These are phyloP conservation scores for Amiota mariae DNA, from an alignment of 2,888 invertebrate genomes.

Conservation along the genomic window DNA sequence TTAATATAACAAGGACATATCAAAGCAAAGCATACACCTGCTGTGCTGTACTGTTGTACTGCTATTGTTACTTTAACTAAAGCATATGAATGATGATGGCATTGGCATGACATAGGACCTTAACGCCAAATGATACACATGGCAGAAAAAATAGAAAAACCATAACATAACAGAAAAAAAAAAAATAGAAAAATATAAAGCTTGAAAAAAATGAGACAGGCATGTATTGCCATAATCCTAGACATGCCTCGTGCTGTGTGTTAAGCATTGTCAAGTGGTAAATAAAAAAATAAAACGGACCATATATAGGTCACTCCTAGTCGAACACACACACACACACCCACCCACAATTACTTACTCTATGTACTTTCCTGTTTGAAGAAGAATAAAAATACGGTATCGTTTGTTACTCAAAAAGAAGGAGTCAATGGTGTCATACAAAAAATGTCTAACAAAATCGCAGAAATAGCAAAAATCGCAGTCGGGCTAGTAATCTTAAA, in stretches of 20 bases:
- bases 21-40: not conserved
- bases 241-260: not conserved
- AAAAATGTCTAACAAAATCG: constrained; percentile 11
- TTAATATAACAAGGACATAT: no score
- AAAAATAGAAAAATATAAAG: not conserved
- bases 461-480: constrained; percentile 27
- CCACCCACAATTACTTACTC: no score
- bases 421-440: constrained; percentile 32
- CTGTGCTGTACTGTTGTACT: not conserved
- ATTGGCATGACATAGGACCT: not conserved
- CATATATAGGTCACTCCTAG: not conserved
- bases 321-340: not conserved
- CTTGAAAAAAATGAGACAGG: not conserved
- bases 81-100: not conserved
- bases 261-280: not conserved
- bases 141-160: not conserved
- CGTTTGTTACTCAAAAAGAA: not conserved
- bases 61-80: not conserved
- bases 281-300: not conserved
- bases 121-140: not conserved
- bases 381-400: no score
- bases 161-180: not conserved
- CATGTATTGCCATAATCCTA: constrained; percentile 1
- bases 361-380: no score
- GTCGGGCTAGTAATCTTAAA: constrained; percentile 13